These are phyloP conservation scores for Illadopsis cleaveri DNA, from an alignment of 2,113 vertebrate genomes.

Conservation along the genomic window DNA sequence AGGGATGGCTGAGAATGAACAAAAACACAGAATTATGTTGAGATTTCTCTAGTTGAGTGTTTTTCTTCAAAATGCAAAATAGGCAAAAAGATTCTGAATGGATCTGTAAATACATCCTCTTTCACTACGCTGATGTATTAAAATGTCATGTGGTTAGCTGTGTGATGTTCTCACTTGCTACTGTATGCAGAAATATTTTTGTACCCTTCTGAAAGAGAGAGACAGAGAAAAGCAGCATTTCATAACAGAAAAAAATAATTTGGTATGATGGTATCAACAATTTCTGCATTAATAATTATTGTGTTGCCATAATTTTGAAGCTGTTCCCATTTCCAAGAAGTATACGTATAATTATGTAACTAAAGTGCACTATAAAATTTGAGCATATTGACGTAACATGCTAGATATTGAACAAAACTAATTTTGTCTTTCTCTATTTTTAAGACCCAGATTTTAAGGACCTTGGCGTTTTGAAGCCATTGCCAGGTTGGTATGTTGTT, in stretches of 20 bases:
- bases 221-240: not conserved
- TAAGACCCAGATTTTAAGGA: conserved; percentile 99
- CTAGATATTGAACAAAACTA: conserved; percentile 33
- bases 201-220: not conserved
- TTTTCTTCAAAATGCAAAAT: not conserved
- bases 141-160: not conserved
- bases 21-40: not conserved
- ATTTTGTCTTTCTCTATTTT: conserved; percentile 76
- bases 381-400: not conserved
- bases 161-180: not conserved
- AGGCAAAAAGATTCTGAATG: not conserved
- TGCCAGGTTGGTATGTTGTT: conserved; percentile 91
- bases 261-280: not conserved
- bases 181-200: conserved; percentile 12
- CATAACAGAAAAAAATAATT: not conserved
- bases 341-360: not conserved
- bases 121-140: not conserved
- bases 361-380: not conserved
- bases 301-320: not conserved
- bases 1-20: not conserved
- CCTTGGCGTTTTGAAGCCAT: conserved; percentile 92
- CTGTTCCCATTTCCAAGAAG: not conserved
- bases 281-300: not conserved
- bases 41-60: not conserved
- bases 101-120: not conserved